These are phyloP conservation scores for Platorchestia sp. DNA, from an alignment of 1,140 invertebrate species.

Conservation along the genomic window DNA sequence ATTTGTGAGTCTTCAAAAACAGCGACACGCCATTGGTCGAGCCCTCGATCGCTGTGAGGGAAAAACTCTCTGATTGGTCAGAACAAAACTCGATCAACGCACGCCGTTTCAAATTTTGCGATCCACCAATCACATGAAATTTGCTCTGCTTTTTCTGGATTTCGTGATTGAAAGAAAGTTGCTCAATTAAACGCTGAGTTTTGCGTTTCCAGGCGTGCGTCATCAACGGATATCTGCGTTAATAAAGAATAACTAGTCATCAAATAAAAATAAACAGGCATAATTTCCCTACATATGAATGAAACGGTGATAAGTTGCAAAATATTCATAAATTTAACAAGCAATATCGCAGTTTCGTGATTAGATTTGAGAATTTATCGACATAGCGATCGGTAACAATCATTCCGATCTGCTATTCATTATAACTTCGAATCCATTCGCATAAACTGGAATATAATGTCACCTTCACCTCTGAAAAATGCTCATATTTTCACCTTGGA, in stretches of 20 bases:
- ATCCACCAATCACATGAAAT: background rate
- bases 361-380: no score
- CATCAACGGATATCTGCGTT: background rate
- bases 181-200: background rate
- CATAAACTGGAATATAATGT: no score
- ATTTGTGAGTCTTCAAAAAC: constrained; percentile 24
- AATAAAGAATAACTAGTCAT: background rate
- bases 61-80: constrained; percentile 49
- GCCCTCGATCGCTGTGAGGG: background rate
- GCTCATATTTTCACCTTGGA: no score
- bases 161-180: background rate
- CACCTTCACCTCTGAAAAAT: no score
- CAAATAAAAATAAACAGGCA: no score
- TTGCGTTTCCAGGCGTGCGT: background rate
- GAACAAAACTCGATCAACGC: background rate
- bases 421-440: no score
- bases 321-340: no score
- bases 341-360: no score
- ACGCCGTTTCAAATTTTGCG: background rate
- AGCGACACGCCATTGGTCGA: constrained; percentile 28
- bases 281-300: no score
- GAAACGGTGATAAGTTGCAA: no score
- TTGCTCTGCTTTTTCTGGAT: background rate
- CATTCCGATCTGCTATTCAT: no score
- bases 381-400: no score